Base-by-base conservation (phyloP, 2,888 invertebrate species). In the Aphidius colemani region DNA sequence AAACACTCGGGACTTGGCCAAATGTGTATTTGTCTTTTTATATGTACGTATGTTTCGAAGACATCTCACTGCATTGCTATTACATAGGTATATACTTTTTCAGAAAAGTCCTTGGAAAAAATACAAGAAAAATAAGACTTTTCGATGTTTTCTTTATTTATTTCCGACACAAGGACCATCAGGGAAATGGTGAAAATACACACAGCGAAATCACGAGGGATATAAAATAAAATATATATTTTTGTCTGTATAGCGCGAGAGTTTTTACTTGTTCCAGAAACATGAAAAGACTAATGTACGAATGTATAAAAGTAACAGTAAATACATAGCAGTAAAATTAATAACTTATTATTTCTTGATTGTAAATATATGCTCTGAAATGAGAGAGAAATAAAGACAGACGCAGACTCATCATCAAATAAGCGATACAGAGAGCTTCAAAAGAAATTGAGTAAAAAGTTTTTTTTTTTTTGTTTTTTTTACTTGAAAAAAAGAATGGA, bases 101-200 rank as follows among this genome's bases (percentile, higher is more conserved):
- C 30, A 30, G 30, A 30, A 30, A 30, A 30, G 30, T 30, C 30
- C 30, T 30, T 30, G 4, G 30, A 30, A 30, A 30, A 30, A 30
- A 46, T 45, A 56, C 45, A 46, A 46, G 30, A 57, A 56, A 64
- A 64, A 64, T 59, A 64, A 49, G 64, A 64, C 64, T 59, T 64
- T 64, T 59, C 63, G 63, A 64, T 64, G 63, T 64, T 64, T 64
- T 55, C 43, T 64, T 64, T 64, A 59, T 64, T 64, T 64, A 64
- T 59, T 55, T 56, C 59, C 30, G 44, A 46, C 55, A 55, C 46
- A 55, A 60, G 63, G 48, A 53, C 59, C 63, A 58, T 46, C 61
- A 43, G 49, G 49, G 59, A 48, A 51, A 13, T 57, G 11, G 48
- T 57, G 46, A 46, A 10, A 39, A 57, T 46, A 30, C 45, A 44